Evolutionary conservation across 2,888 invertebrate species (phyloP).

Genomic region (Cerastoderma edule): DNA sequence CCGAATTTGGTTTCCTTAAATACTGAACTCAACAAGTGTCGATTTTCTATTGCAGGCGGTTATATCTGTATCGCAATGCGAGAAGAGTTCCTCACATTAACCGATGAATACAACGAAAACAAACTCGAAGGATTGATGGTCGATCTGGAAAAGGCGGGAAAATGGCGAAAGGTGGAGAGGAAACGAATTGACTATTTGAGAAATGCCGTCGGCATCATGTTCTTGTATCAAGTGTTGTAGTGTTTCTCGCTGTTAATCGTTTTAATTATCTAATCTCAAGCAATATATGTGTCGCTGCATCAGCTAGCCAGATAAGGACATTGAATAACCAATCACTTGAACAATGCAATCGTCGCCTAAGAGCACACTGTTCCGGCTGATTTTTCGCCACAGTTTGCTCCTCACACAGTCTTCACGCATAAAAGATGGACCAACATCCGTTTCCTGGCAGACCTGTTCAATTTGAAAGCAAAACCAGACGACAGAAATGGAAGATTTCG

Average conservation of each 20-base stretch:
- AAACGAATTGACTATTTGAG: conserved; percentile 9
- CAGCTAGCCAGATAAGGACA: not conserved
- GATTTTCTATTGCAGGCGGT: conserved; percentile 13
- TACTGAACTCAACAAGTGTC: too few species aligned
- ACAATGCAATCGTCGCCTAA: not conserved
- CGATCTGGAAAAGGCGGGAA: conserved; percentile 9
- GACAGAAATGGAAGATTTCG: too few species aligned
- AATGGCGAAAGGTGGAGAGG: conserved; percentile 16
- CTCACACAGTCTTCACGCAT: too few species aligned
- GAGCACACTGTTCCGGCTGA: too few species aligned
- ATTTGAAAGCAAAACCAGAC: too few species aligned
- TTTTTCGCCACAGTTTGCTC: too few species aligned
- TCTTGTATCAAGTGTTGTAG: conserved; percentile 13
- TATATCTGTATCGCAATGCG: conserved; percentile 18
- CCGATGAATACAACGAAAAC: conserved; percentile 16
- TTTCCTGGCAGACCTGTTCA: too few species aligned
- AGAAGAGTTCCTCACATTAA: conserved; percentile 13
- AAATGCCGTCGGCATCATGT: conserved; percentile 11
- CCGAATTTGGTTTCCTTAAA: too few species aligned
- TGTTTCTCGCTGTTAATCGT: not conserved
- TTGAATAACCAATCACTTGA: not conserved
- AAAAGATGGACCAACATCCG: too few species aligned
- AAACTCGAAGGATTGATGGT: conserved; percentile 11
- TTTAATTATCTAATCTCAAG: not conserved
- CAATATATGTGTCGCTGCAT: not conserved